Conservation (phyloP, 2,797 vertebrate genomes). For the Semotilus atromaculatus region DNA sequence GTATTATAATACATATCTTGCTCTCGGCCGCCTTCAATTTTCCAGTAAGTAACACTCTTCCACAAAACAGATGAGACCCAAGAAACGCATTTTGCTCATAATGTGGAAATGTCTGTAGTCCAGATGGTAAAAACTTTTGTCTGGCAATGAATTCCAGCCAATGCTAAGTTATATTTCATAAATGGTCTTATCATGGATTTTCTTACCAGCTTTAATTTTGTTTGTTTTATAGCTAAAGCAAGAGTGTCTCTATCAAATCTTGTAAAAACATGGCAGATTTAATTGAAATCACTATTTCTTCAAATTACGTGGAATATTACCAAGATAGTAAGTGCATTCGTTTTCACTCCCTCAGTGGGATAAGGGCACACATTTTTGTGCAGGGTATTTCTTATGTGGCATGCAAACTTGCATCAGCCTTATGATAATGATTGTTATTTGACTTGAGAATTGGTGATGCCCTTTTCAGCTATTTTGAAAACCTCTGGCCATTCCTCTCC, state of each 20-base stretch:
- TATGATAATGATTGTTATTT: conserved; percentile 27
- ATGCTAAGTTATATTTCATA: conserved; percentile 1
- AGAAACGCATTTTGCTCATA: conserved; percentile 30
- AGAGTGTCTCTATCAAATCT: neutral
- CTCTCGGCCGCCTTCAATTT: conserved; percentile 15
- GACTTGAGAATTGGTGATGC: conserved; percentile 6
- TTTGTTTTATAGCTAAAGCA: conserved; percentile 15
- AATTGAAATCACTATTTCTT: neutral
- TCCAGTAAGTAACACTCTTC: conserved; percentile 10
- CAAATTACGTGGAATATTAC: neutral
- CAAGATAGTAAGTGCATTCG: neutral
- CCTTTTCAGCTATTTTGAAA: neutral
- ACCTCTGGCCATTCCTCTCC: neutral
- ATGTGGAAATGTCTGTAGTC: conserved; percentile 19
- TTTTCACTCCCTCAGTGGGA: neutral
- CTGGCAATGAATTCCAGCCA: conserved; percentile 6
- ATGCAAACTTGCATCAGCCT: conserved; percentile 36
- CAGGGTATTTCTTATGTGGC: conserved; percentile 24
- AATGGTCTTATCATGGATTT: neutral
- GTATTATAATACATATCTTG: conserved; percentile 35
- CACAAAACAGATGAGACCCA: conserved; percentile 31
- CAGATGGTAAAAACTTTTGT: conserved; percentile 4
- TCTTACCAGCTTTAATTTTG: neutral
- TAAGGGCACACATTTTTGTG: neutral
- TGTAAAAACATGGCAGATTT: neutral